Evolutionary conservation across 2,113 vertebrate species (phyloP), one percentile per base, ranked within the genome.

Genomic region (Embiotoca jacksoni): DNA sequence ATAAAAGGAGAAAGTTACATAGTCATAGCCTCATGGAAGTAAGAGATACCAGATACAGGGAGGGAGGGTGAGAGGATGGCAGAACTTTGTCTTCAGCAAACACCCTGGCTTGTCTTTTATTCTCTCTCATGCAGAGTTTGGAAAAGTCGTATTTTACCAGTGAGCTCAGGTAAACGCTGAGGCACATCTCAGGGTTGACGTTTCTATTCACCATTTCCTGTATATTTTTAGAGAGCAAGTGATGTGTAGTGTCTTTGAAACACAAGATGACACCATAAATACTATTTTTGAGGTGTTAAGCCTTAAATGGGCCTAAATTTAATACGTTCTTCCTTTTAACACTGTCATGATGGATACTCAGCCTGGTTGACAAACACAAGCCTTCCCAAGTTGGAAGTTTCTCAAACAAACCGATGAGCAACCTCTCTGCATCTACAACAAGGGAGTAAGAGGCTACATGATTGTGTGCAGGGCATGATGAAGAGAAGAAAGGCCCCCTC

Each of bases 391-490:
- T 4, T 44, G 1, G 1, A 44, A 2, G 10, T 44, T 44, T 44
- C 41, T 11, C 41, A 44, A 44, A 44, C 9, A 44, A 2, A 4
- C 41, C 13, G 2, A 13, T 11, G 41, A 36, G 14, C 23, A 54
- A 44, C n/a, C 32, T 56, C 6, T 2, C 7, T 36, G 5, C 7
- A 63, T 60, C 1, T 52, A 6, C 16, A 15, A 35, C 9, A 59
- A 11, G n/a, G 32, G 13, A 57, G 41, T 79, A 14, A 65, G 46
- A 63, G 50, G 14, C 7, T 57, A 0, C 70, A 11, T 84, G 61
- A 63, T 39, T 78, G 37, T 86, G 46, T 76, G 65, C 77, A 83
- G 80, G 71, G 3, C 59, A 72, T 31, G 41, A 89, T 91, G 88
- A 86, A 49, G 70, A 92, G 47, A 82, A 83, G 23, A 76, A 83